These are phyloP conservation scores for Hylaeus anthracinus DNA, from an alignment of 1,140 invertebrate genomes.

Conservation along the genomic window DNA sequence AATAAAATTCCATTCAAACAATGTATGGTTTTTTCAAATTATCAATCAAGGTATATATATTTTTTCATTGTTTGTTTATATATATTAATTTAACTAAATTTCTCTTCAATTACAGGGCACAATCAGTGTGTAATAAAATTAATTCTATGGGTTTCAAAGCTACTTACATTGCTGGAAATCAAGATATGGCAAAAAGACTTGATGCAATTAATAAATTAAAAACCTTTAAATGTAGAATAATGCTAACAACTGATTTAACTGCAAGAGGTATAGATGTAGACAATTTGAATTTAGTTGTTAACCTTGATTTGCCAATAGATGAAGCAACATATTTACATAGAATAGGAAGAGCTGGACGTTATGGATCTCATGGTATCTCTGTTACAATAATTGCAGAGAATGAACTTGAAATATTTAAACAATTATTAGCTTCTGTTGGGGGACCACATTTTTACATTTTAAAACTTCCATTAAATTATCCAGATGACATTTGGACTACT, in stretches of 20 bases:
- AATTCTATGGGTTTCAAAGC: slow-evolving; percentile 86
- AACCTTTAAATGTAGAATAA: slow-evolving; percentile 89
- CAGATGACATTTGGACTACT: slow-evolving; percentile 75
- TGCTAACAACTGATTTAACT: slow-evolving; percentile 95
- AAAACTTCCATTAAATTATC: slow-evolving; percentile 76
- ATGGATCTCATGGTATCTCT: slow-evolving; percentile 88
- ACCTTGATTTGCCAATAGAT: slow-evolving; percentile 93
- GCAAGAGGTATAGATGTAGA: slow-evolving; percentile 94
- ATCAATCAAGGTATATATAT: slow-evolving; percentile 85
- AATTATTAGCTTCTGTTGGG: slow-evolving; percentile 81
- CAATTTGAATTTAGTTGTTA: slow-evolving; percentile 96
- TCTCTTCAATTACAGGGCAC: slow-evolving; percentile 79
- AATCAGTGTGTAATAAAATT: slow-evolving; percentile 88
- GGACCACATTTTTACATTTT: slow-evolving; percentile 80
- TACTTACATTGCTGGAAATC: slow-evolving; percentile 87
- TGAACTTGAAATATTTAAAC: slow-evolving; percentile 83
- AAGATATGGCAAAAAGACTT: slow-evolving; percentile 89
- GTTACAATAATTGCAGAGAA: slow-evolving; percentile 85
- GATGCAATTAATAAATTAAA: slow-evolving; percentile 89
- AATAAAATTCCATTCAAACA: slow-evolving; percentile 90
- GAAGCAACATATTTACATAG: slow-evolving; percentile 96
- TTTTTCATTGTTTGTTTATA: slow-evolving; percentile 24
- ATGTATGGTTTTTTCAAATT: slow-evolving; percentile 95
- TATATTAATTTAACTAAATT: neutral
- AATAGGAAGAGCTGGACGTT: slow-evolving; percentile 96